These are phyloP conservation scores for Schizothorax lantsangensis DNA, from an alignment of 2,797 vertebrate genomes.

Conservation along the genomic window DNA sequence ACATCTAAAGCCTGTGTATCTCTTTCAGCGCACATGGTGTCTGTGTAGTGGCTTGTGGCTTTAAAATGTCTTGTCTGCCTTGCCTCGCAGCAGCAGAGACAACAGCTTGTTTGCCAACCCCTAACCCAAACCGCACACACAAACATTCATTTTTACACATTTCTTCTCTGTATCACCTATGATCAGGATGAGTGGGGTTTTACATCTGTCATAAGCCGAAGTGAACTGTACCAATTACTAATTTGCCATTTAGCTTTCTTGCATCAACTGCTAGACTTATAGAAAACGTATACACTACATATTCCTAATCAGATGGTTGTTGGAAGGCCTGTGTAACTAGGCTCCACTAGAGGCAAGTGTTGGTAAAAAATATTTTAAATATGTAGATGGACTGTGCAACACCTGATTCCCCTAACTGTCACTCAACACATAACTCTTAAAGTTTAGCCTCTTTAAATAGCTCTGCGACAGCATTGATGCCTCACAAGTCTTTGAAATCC, in stretches of 20 bases:
- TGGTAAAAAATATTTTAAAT: slow-evolving; percentile 23
- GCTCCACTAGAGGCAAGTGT: background rate
- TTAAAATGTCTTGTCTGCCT: slow-evolving; percentile 7
- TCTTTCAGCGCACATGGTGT: slow-evolving; percentile 8
- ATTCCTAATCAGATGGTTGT: background rate
- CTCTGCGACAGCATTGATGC: slow-evolving; percentile 27
- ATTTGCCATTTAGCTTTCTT: slow-evolving; percentile 1
- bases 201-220: background rate
- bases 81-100: slow-evolving; percentile 20
- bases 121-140: background rate
- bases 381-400: slow-evolving; percentile 14
- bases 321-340: background rate
- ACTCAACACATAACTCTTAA: slow-evolving; percentile 30
- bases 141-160: background rate
- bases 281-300: background rate
- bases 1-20: slow-evolving; percentile 15
- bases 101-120: background rate
- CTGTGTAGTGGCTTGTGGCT: slow-evolving; percentile 39
- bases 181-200: background rate
- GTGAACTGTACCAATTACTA: slow-evolving; percentile 16
- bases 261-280: background rate
- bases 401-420: slow-evolving; percentile 39
- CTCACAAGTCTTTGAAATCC: slow-evolving; percentile 46
- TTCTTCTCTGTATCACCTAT: background rate
- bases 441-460: slow-evolving; percentile 43